Evolutionary conservation across 2,113 vertebrate genomes (phyloP), one percentile per base, ranked within the genome.

Genomic region (Trichechus manatus): DNA sequence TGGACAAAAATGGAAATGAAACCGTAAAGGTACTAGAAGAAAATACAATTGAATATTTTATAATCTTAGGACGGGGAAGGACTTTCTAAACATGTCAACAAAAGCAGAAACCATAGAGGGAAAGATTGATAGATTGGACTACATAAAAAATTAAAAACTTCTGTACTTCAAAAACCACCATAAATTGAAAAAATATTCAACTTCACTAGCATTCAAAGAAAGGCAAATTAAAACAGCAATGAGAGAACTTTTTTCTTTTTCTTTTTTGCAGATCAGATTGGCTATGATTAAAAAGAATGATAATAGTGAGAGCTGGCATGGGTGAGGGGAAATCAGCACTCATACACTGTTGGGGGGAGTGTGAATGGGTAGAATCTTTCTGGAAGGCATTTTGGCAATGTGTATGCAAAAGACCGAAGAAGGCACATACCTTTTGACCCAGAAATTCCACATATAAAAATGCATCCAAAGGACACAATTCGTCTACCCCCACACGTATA

Each of bases 71-170:
- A 92, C 87, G 88, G 78, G 84, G 81, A 97, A 92, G 94, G 78
- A 92, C 92, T 97, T 97, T 98, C 96, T 96, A 97, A 98, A 98
- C 74, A 98, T 97, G 96, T 98, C 97, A 98, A 98, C 97, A 98
- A 98, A 97, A 97, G 97, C 94, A 98, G 95, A 98, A 97, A 98
- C 97, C 96, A 97, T 97, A 96, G 90, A 97, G 96, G 94, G 78
- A 97, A 97, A 98, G 97, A 98, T 97, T 97, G 97, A 98, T 97
- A 98, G 96, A 98, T 98, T 96, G 96, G 96, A 96, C 97, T 97
- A 97, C 94, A 97, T 96, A 97, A 98, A 98, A 98, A 98, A 98
- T 98, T 96, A 97, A 97, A 98, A 98, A 97, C 97, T 97, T 97
- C 97, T 98, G 97, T 95, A 97, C 97, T 97, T 98, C 97, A 97